Evolutionary conservation across 2,113 vertebrate species (phyloP).

Genomic region (Archocentrus centrarchus): DNA sequence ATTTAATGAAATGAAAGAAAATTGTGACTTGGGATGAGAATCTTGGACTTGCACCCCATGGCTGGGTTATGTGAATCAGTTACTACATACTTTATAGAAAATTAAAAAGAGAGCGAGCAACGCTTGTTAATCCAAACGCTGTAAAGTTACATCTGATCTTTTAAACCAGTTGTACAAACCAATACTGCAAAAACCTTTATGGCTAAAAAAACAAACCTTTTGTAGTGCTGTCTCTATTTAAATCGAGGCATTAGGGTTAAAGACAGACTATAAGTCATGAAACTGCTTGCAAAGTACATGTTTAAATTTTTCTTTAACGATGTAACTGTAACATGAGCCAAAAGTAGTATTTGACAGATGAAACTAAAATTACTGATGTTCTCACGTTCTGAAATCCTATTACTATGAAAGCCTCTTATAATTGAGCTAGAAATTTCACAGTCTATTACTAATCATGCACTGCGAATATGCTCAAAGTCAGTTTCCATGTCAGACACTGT

Average conservation of each 20-base stretch:
- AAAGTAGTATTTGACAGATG: conserved; percentile 61
- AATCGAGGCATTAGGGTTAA: conserved; percentile 10
- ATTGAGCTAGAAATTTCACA: conserved; percentile 73
- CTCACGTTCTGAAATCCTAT: conserved; percentile 69
- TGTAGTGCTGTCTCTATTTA: conserved; percentile 8
- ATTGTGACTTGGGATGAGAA: neutral
- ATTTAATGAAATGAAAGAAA: conserved; percentile 55
- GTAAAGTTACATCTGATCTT: neutral
- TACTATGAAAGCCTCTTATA: conserved; percentile 74
- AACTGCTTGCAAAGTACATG: conserved; percentile 39
- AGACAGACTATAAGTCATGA: conserved; percentile 45
- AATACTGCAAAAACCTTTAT: neutral
- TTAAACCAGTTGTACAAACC: neutral
- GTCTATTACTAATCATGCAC: conserved; percentile 73
- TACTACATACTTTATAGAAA: neutral
- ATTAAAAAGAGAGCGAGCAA: neutral
- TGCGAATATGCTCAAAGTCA: conserved; percentile 71
- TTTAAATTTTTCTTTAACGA: conserved; percentile 25
- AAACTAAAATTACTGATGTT: conserved; percentile 67
- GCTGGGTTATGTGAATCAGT: neutral
- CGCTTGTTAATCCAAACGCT: conserved; percentile 1
- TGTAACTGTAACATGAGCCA: conserved; percentile 56
- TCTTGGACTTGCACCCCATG: too few relatives aligned
- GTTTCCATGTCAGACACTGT: conserved; percentile 71
- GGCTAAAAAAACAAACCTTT: neutral